Conservation (phyloP, 2,797 vertebrate genomes). For the Sebastes reedi region DNA sequence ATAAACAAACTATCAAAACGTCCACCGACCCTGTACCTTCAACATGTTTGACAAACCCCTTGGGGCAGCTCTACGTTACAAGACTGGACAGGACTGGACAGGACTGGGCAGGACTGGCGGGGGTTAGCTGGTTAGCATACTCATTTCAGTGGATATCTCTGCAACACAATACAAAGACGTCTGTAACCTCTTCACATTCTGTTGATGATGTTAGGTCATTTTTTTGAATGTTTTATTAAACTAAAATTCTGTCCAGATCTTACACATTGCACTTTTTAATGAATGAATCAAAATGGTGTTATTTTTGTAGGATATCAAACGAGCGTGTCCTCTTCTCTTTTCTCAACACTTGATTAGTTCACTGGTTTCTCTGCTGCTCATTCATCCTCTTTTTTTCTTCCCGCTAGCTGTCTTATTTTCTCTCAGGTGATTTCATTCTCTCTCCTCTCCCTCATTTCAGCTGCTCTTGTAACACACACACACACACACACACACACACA, state of each 20-base stretch:
- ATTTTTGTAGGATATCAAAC: not conserved
- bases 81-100: not conserved
- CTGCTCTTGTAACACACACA: constrained; percentile 37
- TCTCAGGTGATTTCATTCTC: constrained; percentile 68
- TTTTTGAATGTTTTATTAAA: not conserved
- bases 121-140: not conserved
- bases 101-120: too few relatives aligned
- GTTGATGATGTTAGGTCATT: not conserved
- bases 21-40: not conserved
- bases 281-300: not conserved
- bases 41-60: not conserved
- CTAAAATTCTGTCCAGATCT: not conserved
- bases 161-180: not conserved
- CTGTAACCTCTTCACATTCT: not conserved
- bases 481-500: constrained; percentile 23
- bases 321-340: not conserved
- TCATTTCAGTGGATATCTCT: not conserved
- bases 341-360: constrained; percentile 36
- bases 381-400: constrained; percentile 34
- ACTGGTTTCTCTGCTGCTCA: constrained; percentile 31
- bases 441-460: constrained; percentile 59
- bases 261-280: not conserved
- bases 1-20: not conserved
- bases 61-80: not conserved
- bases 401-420: constrained; percentile 59